Evolutionary conservation across 2,797 vertebrate genomes (phyloP).

Genomic region (Sphaeramia orbicularis): DNA sequence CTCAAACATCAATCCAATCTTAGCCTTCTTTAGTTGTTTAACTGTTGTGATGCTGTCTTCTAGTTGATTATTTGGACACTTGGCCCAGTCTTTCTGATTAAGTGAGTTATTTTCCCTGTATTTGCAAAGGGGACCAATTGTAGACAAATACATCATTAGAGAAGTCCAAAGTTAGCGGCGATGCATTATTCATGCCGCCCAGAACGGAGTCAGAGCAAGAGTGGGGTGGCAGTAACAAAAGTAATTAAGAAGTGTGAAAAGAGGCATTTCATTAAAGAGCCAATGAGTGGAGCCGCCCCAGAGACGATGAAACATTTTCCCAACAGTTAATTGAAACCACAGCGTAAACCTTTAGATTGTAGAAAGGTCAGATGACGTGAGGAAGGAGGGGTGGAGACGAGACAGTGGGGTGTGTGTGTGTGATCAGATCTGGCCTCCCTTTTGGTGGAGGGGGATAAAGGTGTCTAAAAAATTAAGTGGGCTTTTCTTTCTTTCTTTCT

Average conservation of each 20-base stretch:
- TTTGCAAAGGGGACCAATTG: slow-evolving; percentile 44
- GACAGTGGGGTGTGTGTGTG: not conserved
- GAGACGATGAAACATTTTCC: slow-evolving; percentile 55
- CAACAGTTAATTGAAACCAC: slow-evolving; percentile 60
- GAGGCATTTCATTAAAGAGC: slow-evolving; percentile 51
- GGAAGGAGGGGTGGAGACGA: not conserved
- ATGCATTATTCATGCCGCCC: slow-evolving; percentile 50
- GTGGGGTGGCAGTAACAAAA: slow-evolving; percentile 43
- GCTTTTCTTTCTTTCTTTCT: not conserved
- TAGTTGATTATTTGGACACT: slow-evolving; percentile 26
- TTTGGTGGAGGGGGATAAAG: not conserved
- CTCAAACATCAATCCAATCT: not conserved
- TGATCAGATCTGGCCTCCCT: not conserved
- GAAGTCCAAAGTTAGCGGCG: slow-evolving; percentile 19
- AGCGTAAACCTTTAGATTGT: slow-evolving; percentile 46
- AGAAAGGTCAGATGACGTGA: slow-evolving; percentile 50
- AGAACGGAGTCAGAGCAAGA: slow-evolving; percentile 27
- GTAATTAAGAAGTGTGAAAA: slow-evolving; percentile 69
- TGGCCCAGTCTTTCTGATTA: slow-evolving; percentile 21
- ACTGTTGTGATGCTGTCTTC: not conserved
- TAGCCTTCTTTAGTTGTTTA: not conserved
- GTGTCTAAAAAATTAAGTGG: not conserved
- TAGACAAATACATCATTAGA: slow-evolving; percentile 29
- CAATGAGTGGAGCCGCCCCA: slow-evolving; percentile 16
- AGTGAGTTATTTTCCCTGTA: slow-evolving; percentile 18